Base-by-base conservation (phyloP, 2,888 invertebrate genomes). In the Lydus trimaculatus region DNA sequence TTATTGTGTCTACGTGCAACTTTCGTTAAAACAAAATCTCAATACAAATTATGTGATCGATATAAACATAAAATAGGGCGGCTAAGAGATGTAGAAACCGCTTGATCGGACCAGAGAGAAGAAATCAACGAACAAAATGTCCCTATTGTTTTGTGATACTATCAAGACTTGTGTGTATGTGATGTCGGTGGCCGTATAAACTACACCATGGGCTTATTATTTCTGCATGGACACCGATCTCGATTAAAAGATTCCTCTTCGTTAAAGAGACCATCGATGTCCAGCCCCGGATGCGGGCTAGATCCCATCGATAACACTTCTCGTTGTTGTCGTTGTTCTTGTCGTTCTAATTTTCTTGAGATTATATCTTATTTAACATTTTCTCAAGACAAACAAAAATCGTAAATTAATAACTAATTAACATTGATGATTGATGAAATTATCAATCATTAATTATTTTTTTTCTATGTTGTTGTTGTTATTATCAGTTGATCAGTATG, bases 231-330 rank as follows among this genome's bases (percentile, higher is more conserved):
- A 73, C 75, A 74, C 74, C 48, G 48, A 79, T 78, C 77, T 75
- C 77, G 79, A 80, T 80, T 80, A 79, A 81, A 79, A 80, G 81
- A 81, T 81, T 80, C 78, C 78, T 80, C 80, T 82, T 81, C 80
- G 82, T 82, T 82, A 82, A 81, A 81, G 81, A 81, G 78, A 80
- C 81, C 79, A 80, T 81, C 81, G 80, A 79, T 79, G 79, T 80
- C 80, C 80, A 43, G 48, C 13, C 48, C 43, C 48, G 23, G 48
- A 20, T 20, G 48, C 48, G 9, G 20, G 20, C 48, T 23, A 52
- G 48, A 52, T 52, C 48, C 11, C 23, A 23, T 52, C 48, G 48
- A 52, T 52, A 52, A 52, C 48, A 52, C 23, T 23, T 52, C 17
- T 43, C 11, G 43, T 43, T 17, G 48, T 23, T 11, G 48, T 52